phyloP scores from a whole-genome alignment of 2,113 vertebrate genomes.

The Osmerus eperlanus region DNA sequence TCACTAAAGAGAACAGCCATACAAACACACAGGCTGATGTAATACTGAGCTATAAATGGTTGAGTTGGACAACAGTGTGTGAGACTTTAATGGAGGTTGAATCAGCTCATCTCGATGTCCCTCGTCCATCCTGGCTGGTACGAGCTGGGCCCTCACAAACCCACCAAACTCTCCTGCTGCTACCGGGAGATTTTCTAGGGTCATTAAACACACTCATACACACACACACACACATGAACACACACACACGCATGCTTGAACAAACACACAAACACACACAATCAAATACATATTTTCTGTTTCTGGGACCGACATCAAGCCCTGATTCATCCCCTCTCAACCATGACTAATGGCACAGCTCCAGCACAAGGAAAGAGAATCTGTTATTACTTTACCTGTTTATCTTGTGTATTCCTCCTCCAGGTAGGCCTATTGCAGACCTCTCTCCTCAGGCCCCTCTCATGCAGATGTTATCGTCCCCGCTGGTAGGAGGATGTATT shows the following conservation, averaged over 20 bases:
- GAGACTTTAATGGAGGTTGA: conserved; percentile 63
- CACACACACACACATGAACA: conserved; percentile 1
- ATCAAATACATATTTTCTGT: not conserved
- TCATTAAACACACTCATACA: not conserved
- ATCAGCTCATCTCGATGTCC: conserved; percentile 54
- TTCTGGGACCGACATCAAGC: not conserved
- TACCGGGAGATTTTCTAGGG: not conserved
- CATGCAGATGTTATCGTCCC: no score
- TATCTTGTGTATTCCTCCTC: no score
- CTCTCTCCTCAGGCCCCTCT: no score
- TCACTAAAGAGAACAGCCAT: conserved; percentile 30
- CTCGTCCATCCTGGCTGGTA: conserved; percentile 26
- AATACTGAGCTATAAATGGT: conserved; percentile 64
- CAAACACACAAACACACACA: not conserved
- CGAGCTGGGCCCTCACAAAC: conserved; percentile 28
- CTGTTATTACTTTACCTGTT: no score
- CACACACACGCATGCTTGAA: not conserved
- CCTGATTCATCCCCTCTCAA: not conserved
- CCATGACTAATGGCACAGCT: not conserved
- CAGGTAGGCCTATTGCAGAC: no score
- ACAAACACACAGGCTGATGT: conserved; percentile 50
- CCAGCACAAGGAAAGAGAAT: no score
- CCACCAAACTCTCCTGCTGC: conserved; percentile 8
- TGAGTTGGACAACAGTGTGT: conserved; percentile 65
- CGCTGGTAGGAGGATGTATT: no score